These are phyloP conservation scores for Nephrotoma flavescens DNA, from an alignment of 2,888 invertebrate genomes.

Conservation along the genomic window DNA sequence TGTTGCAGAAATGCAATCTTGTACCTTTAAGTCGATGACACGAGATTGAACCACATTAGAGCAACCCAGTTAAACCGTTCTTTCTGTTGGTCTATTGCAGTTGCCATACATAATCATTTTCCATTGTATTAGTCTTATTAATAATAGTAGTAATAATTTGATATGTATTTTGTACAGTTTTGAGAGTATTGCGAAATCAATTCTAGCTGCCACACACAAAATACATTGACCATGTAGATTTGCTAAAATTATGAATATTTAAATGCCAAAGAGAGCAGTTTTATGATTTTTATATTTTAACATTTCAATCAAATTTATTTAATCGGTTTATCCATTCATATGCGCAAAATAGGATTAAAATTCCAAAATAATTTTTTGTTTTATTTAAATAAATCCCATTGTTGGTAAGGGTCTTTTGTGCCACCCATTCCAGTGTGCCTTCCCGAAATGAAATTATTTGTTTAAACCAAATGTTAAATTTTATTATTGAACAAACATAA, in stretches of 20 bases:
- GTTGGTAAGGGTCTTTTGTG: neutral
- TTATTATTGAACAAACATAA: neutral
- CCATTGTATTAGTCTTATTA: too few species aligned
- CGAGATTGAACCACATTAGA: too few species aligned
- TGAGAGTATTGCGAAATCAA: too few species aligned
- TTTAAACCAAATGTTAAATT: neutral
- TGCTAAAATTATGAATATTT: neutral
- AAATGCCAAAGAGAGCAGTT: neutral
- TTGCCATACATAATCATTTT: too few species aligned
- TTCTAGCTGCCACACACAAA: too few species aligned
- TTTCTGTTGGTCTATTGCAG: too few species aligned
- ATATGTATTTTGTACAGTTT: too few species aligned
- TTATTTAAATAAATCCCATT: neutral
- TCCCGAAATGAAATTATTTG: neutral
- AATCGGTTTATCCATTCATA: neutral
- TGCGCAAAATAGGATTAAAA: neutral
- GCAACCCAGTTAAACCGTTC: too few species aligned
- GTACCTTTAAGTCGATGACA: too few species aligned
- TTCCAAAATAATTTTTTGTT: neutral
- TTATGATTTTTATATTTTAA: neutral
- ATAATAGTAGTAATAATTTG: too few species aligned
- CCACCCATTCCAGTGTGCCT: neutral
- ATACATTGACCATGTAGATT: too few species aligned
- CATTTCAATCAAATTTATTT: neutral
- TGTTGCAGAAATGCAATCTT: too few species aligned